Base-by-base conservation (phyloP, 1,140 invertebrate species). In the Bombus impatiens region DNA sequence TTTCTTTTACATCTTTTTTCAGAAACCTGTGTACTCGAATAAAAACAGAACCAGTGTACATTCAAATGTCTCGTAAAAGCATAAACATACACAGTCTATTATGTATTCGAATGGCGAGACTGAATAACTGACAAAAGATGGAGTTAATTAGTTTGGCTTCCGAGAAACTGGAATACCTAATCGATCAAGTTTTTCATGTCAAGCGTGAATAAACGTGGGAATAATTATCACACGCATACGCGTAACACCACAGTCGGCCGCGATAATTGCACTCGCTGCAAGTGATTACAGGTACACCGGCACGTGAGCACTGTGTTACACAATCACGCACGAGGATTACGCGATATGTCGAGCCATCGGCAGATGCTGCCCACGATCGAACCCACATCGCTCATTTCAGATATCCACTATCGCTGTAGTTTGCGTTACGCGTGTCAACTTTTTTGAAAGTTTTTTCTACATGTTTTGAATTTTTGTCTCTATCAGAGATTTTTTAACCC, bases 291-390 rank as follows among this genome's bases (percentile, higher is more conserved):
- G 77, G 47, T 78, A 70, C 65, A 10, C 35, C 25, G 62, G 83
- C 88, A 88, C 86, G 82, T 86, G 83, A 86, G 79, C 53, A 28
- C 28, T 37, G 71, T 37, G 85, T 88, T 88, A 88, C 80, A 59
- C 85, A 88, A 88, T 37, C 68, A 47, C 47, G 79, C 78, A 77
- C 47, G 71, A 72, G 53, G 82, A 88, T 88, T 90, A 86, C 84
- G 78, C 68, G 59, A n/a, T 35, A 18, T 42, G 28, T 22, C 72
- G 59, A 83, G 57, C n/a, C 62, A 71, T 67, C 44, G 82, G 53
- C 67, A 78, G 68, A 74, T 81, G 40, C 47, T 72, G 70, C 22
- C 62, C 72, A 9, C 57, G 62, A 75, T 78, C 72, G 74, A 72
- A 42, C 71, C 42, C 47, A 53, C 47, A 53, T 70, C 72, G 44